Evolutionary conservation across 37 sponge, comb jelly and placozoan genomes (phyloP).

Genomic region (Beroe forskalii): DNA sequence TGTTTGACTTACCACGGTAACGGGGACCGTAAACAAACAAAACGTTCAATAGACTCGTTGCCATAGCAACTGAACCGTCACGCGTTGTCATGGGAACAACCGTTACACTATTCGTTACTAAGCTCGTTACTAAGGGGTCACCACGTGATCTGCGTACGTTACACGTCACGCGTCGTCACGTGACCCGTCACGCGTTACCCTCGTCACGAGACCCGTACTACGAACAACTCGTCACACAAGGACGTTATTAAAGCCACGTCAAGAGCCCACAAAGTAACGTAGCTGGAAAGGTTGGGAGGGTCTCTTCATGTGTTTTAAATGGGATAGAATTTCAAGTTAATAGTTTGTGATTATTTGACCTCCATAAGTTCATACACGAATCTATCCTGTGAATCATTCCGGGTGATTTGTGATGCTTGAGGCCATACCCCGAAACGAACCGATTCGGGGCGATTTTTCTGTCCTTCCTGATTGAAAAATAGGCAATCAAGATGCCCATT

Average conservation of each 20-base stretch:
- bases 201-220: background rate
- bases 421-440: too few relatives aligned
- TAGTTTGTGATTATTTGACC: too few relatives aligned
- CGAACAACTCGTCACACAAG: background rate
- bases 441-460: too few relatives aligned
- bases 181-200: conserved; percentile 31
- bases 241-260: background rate
- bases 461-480: background rate
- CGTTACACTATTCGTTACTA: too few relatives aligned
- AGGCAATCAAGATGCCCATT: too few relatives aligned
- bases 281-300: background rate
- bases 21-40: conserved; percentile 45
- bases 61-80: conserved; percentile 21
- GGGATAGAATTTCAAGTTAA: too few relatives aligned
- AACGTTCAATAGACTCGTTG: conserved; percentile 12
- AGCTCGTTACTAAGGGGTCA: background rate
- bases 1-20: conserved; percentile 19
- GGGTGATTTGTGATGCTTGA: too few relatives aligned
- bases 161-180: conserved; percentile 25
- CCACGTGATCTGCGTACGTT: background rate
- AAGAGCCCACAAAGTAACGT: background rate
- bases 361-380: too few relatives aligned
- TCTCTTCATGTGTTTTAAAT: too few relatives aligned
- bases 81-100: too few relatives aligned
- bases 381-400: too few relatives aligned